Base-by-base conservation (phyloP, 2,113 vertebrate species). In the Colossoma macropomum region DNA sequence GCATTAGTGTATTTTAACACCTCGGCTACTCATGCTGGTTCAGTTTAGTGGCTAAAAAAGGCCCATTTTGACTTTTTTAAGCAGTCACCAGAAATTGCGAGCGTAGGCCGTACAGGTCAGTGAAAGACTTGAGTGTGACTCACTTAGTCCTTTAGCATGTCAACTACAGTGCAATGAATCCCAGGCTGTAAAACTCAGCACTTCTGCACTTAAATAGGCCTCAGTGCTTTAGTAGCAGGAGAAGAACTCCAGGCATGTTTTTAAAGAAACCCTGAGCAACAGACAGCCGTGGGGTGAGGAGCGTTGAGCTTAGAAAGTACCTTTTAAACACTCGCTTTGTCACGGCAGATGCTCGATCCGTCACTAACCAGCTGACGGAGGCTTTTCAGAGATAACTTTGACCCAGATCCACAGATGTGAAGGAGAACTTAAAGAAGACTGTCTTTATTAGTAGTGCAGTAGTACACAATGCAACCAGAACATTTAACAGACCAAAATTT, bases 181-280 rank as follows among this genome's bases (percentile, higher is more conserved):
- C 73, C 38, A 11, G 32, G 41, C 76, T 81, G 60, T 80, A 83
- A 86, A 86, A 72, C 73, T 27, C 81, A 83, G 41, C 76, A 71
- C 65, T 76, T 83, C 68, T 79, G 65, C 38, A 21, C 52, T 79
- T 28, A 75, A 82, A 56, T 34, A 41, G 56, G 27, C 30, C 34
- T 62, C n/a, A 63, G 59, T 68, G 60, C 66, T 59, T 63, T 56
- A 80, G 75, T 52, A 48, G 82, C 66, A 74, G 80, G 80, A 84
- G 81, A 78, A 83, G 86, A 79, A 70, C 69, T 68, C 69, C 77
- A 74, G 80, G 85, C 81, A 85, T 87, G 81, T 80, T 83, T 85
- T 62, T 63, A 23, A 54, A 72, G 83, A 54, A 85, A 80, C 87
- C 85, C 86, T 13, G 74, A 86, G 85, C 88, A 87, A 88, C 87